Evolutionary conservation across 2,888 invertebrate species (phyloP), one percentile per base, ranked within the genome.

Genomic region (Trilocha varians): DNA sequence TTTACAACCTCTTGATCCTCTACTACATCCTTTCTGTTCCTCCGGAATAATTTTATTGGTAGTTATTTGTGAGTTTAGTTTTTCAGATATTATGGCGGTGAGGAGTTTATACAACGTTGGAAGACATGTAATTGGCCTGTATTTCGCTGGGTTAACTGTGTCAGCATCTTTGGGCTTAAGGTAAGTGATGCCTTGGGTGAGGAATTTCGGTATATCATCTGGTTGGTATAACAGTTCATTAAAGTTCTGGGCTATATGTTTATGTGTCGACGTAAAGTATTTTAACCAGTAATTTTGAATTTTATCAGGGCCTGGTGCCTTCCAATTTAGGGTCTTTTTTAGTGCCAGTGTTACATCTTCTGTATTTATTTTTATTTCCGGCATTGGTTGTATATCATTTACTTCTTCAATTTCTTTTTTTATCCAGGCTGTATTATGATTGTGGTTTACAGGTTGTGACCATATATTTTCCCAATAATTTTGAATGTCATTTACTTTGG

Each of bases 121-220:
- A 8, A 59, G 36, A 17, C 59, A 62, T 4, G 58, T 57, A 1
- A 59, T 57, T 0, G 55, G 59, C 38, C 55, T 39, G 16, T 55
- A 61, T 43, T 57, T 53, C 1, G 52, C 38, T 5, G 57, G 55
- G 13, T 57, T 52, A 8, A 9, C 13, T 0, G 33, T 32, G 9
- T 47, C 37, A 1, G 3, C 16, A 34, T 52, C 52, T 46, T 59
- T 57, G 5, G 50, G 53, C 32, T 55, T 33, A 49, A 57, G 49
- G 13, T 47, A 50, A 3, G 52, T 53, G 8, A 41, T 42, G 34
- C 52, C 51, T 9, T 13, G n/a, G 11, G 49, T 44, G 4, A 52
- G 32, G 15, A 40, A 55, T 3, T 33, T 6, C 6, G 51, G 49
- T n/a, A 53, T 45, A 2, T 15, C 36, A 0, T 42, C 6, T 0